Evolutionary conservation across 2,888 invertebrate species (phyloP).

Genomic region (Hyposoter didymator): DNA sequence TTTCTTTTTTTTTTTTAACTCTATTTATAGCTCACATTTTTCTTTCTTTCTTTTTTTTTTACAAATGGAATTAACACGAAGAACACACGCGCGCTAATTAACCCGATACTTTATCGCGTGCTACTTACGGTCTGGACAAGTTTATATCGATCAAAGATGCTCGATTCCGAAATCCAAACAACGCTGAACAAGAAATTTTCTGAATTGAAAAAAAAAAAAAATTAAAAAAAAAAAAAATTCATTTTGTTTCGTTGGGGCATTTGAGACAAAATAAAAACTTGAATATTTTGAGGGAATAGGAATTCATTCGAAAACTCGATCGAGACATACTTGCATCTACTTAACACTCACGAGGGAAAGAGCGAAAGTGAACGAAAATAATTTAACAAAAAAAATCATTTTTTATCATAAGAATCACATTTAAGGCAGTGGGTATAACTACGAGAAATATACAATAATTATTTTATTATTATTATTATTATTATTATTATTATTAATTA

Average conservation of each 20-base stretch:
- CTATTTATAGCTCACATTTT: constrained; percentile 35
- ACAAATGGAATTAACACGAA: constrained; percentile 43
- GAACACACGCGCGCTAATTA: constrained; percentile 15
- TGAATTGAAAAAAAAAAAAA: not conserved
- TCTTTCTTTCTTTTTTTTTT: constrained; percentile 38
- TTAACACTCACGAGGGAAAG: constrained; percentile 31
- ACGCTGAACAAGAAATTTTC: not conserved
- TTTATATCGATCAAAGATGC: constrained; percentile 18
- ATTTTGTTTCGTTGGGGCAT: not conserved
- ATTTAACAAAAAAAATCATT: constrained; percentile 52
- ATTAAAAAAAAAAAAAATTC: not conserved
- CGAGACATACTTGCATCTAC: constrained; percentile 46
- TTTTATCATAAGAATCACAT: constrained; percentile 75
- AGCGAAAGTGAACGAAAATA: constrained; percentile 38
- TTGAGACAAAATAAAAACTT: not conserved
- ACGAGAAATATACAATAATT: constrained; percentile 74
- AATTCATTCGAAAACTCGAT: constrained; percentile 22
- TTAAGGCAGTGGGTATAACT: constrained; percentile 83
- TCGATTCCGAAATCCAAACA: constrained; percentile 15
- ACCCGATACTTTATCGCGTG: not conserved
- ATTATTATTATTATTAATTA: constrained; percentile 77
- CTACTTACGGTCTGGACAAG: constrained; percentile 2
- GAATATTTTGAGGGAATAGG: constrained; percentile 17
- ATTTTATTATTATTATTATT: constrained; percentile 79
- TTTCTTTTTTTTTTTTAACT: constrained; percentile 49